Conservation (phyloP, 2,888 invertebrate genomes). For the Aspidiotus rigidus region DNA sequence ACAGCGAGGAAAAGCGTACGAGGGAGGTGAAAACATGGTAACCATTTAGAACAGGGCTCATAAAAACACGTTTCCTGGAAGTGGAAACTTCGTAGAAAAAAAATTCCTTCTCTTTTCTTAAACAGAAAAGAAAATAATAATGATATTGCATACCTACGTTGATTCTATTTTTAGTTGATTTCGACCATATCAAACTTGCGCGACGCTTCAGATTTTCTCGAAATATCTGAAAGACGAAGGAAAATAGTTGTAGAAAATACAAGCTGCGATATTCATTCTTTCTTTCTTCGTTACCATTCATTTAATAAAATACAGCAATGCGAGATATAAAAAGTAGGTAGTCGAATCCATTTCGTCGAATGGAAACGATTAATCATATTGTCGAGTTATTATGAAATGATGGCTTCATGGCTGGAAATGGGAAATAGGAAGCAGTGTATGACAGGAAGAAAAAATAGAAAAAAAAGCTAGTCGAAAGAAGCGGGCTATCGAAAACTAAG, state of each 20-base stretch:
- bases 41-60: constrained; percentile 2
- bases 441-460: neutral
- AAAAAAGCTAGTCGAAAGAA: neutral
- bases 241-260: neutral
- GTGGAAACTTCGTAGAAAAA: neutral
- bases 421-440: neutral
- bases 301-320: neutral
- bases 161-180: no score
- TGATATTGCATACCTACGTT: no score
- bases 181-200: no score
- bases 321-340: neutral
- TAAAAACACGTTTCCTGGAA: neutral
- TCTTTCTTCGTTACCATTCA: neutral
- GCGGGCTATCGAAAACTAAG: neutral
- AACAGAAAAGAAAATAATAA: neutral
- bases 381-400: neutral
- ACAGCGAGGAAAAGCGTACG: neutral
- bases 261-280: neutral
- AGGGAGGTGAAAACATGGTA: neutral
- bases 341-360: neutral
- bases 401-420: neutral
- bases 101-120: neutral
- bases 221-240: no score
- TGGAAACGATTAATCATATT: constrained; percentile 1
- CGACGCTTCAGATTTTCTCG: no score